Evolutionary conservation across 2,797 vertebrate genomes (phyloP).

Genomic region (Halcyon leucocephala): DNA sequence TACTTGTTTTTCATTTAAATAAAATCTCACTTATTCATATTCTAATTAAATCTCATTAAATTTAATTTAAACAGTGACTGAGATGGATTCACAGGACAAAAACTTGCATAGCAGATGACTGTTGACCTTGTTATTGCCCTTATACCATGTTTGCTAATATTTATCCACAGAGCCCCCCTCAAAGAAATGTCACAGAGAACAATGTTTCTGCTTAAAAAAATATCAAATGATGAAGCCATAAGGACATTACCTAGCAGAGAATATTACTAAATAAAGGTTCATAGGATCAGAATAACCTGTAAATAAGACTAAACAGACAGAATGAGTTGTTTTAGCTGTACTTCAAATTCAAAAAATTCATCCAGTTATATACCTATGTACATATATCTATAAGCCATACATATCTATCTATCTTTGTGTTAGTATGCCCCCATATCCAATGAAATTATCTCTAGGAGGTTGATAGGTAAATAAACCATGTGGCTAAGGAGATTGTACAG

Average conservation of each 20-base stretch:
- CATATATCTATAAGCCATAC: background rate
- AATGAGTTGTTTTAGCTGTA: background rate
- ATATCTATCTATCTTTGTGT: background rate
- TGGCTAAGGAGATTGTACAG: background rate
- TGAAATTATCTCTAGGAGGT: background rate
- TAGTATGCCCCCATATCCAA: background rate
- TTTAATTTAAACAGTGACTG: background rate
- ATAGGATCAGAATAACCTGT: background rate
- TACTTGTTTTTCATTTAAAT: background rate
- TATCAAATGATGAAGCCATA: background rate
- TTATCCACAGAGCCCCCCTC: background rate
- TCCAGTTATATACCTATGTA: background rate
- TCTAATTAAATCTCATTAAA: slow-evolving; percentile 1
- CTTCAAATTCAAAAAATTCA: background rate
- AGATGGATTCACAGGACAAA: background rate
- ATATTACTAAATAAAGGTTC: background rate
- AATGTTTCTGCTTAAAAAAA: background rate
- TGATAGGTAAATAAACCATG: background rate
- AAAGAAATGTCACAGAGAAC: background rate
- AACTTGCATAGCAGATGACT: background rate
- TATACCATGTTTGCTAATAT: background rate
- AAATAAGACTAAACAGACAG: background rate
- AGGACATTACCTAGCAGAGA: background rate
- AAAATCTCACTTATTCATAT: background rate
- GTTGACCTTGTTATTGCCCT: background rate